Base-by-base conservation (phyloP, 2,888 invertebrate species). In the Cartodere bifasciata region DNA sequence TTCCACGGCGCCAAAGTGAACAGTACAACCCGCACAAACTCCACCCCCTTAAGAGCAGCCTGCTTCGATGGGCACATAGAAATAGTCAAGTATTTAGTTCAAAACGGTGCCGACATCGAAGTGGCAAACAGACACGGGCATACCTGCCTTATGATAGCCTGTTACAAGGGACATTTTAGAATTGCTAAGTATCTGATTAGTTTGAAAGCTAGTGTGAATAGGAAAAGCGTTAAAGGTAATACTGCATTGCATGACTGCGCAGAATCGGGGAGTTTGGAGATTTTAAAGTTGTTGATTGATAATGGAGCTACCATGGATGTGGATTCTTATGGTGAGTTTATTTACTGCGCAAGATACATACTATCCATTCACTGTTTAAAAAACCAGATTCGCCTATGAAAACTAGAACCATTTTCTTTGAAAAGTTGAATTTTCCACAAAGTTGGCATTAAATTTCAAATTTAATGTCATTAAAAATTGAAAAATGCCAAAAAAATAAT, bases 231-330 rank as follows among this genome's bases (percentile, higher is more conserved):
- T 7, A 88, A 87, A 58, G 83, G 83, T 15, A 95, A 95, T 61
- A 95, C 95, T 5, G 95, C 95, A n/a, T 59, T 97, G 17, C 95
- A 97, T 63, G 95, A 97, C 54, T 92, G 94, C 55, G 94, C 94
- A 1, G 95, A 97, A 60, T 88, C 90, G 31, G 95, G 95, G 4
- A 90, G 87, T 21, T 64, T 94, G 40, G 86, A 87, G 49, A 91
- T 95, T 52, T 71, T 94, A 49, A 86, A 88, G 63, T 67, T 94
- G 57, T 68, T 97, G 38, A 62, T 97, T 17, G 73, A 78, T 23
- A 75, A 86, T 55, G 88, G 87, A 26, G 95, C 94, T 9, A 75
- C 75, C 23, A 90, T 95, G 83, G 87, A 88, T 53, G 85, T 85
- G 15, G 94, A 95, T 64, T 85, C 87, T 11, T 91, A 90, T 58